These are phyloP conservation scores for Julus scandinavius DNA, from an alignment of 2,888 invertebrate species.

Conservation along the genomic window DNA sequence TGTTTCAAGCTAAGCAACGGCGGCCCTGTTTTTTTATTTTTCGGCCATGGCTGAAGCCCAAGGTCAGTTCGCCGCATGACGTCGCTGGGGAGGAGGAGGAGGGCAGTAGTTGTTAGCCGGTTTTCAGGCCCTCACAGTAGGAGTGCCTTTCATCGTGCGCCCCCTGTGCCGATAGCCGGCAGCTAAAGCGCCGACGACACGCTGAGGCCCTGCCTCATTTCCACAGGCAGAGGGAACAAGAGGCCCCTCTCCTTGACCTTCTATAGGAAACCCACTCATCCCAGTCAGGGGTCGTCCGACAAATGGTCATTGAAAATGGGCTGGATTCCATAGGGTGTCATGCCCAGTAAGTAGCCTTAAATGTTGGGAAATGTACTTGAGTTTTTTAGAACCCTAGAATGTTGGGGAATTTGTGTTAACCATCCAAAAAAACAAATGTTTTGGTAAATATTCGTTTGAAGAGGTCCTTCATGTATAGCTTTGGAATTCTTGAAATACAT, in stretches of 20 bases:
- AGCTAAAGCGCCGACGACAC: slow-evolving; percentile 13
- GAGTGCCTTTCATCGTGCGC: slow-evolving; percentile 45
- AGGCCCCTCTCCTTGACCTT: slow-evolving; percentile 25
- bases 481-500: too few relatives aligned
- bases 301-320: not conserved
- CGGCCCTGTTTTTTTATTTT: not conserved
- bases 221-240: not conserved
- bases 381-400: too few relatives aligned
- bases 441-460: too few relatives aligned
- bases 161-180: slow-evolving; percentile 40
- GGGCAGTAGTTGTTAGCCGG: slow-evolving; percentile 43
- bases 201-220: slow-evolving; percentile 37
- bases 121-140: slow-evolving; percentile 35
- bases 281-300: slow-evolving; percentile 42
- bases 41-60: slow-evolving; percentile 17
- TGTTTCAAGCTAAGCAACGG: slow-evolving; percentile 40
- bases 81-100: slow-evolving; percentile 26
- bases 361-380: too few relatives aligned
- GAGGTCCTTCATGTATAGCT: too few relatives aligned
- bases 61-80: slow-evolving; percentile 32
- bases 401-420: too few relatives aligned
- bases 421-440: too few relatives aligned
- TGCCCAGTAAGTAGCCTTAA: too few relatives aligned
- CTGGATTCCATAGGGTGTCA: too few relatives aligned
- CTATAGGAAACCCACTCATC: slow-evolving; percentile 21